Evolutionary conservation across 2,797 vertebrate species (phyloP).

Genomic region (Enteromius unitaeniatus): DNA sequence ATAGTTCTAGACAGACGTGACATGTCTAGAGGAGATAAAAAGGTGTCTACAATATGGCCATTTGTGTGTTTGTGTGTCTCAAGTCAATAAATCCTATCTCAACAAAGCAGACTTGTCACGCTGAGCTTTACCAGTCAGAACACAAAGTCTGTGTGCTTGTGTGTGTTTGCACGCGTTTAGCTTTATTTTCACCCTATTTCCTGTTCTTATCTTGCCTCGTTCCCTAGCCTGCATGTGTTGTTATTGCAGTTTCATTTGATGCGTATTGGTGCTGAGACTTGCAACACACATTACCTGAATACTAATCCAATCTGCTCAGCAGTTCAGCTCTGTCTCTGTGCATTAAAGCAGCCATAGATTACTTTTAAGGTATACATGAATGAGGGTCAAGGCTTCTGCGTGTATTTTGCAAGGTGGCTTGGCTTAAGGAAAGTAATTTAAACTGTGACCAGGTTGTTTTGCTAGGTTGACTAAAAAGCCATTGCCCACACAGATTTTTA

Average conservation of each 20-base stretch:
- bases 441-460: conserved; percentile 23
- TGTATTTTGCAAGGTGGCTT: background rate
- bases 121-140: conserved; percentile 11
- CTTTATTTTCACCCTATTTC: conserved; percentile 28
- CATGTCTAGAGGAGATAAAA: conserved; percentile 12
- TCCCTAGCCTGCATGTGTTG: conserved; percentile 24
- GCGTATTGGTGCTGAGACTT: conserved; percentile 24
- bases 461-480: background rate
- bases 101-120: conserved; percentile 32
- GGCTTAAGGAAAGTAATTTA: conserved; percentile 10
- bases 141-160: conserved; percentile 9
- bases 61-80: conserved; percentile 29
- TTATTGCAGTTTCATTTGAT: conserved; percentile 35
- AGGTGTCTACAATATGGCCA: conserved; percentile 13
- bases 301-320: conserved; percentile 45
- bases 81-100: conserved; percentile 50
- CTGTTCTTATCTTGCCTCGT: conserved; percentile 17
- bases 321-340: conserved; percentile 32
- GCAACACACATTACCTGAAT: conserved; percentile 47
- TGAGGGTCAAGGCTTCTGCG: background rate
- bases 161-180: conserved; percentile 6
- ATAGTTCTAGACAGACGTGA: conserved; percentile 18
- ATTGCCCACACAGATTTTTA: background rate
- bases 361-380: background rate
- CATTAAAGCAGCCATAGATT: conserved; percentile 24